These are phyloP conservation scores for Epinephelus awoara DNA, from an alignment of 2,797 vertebrate genomes.

Conservation along the genomic window DNA sequence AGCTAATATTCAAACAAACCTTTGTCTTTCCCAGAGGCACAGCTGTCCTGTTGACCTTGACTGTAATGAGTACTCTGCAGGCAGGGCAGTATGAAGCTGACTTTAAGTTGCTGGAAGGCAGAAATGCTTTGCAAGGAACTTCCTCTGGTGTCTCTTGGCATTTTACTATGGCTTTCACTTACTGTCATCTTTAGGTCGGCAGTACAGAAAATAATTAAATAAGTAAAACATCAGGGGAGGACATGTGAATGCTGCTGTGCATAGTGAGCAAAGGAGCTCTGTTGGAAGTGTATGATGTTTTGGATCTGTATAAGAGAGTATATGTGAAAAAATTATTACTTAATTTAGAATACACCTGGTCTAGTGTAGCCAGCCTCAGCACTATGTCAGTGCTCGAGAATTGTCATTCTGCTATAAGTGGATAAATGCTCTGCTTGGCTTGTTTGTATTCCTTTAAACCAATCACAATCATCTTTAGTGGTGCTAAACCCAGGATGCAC, in stretches of 20 bases:
- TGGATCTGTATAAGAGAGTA: not conserved
- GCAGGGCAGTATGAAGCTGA: not conserved
- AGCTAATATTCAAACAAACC: conserved; percentile 8
- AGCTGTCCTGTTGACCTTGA: conserved; percentile 13
- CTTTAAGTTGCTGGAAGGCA: not conserved
- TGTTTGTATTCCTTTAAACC: no score
- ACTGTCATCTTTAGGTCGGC: not conserved
- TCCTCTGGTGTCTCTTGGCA: conserved; percentile 8
- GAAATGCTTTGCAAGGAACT: conserved; percentile 15
- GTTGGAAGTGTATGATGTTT: not conserved
- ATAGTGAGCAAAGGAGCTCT: not conserved
- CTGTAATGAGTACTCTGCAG: conserved; percentile 12
- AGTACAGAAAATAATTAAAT: not conserved
- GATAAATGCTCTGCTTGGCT: no score
- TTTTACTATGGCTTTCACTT: not conserved
- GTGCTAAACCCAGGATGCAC: no score
- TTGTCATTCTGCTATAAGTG: no score
- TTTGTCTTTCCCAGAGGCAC: conserved; percentile 18
- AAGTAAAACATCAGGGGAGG: not conserved
- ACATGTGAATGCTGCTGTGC: not conserved
- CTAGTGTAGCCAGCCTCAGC: no score
- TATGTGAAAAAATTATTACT: not conserved
- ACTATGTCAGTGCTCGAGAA: no score
- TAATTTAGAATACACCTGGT: not conserved
- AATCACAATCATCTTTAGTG: no score